Percentiles rank a stretch among this genome's conserved stretches.
phyloP scores from a whole-genome alignment of 2,113 vertebrate genomes.

The Larimichthys crocea region DNA sequence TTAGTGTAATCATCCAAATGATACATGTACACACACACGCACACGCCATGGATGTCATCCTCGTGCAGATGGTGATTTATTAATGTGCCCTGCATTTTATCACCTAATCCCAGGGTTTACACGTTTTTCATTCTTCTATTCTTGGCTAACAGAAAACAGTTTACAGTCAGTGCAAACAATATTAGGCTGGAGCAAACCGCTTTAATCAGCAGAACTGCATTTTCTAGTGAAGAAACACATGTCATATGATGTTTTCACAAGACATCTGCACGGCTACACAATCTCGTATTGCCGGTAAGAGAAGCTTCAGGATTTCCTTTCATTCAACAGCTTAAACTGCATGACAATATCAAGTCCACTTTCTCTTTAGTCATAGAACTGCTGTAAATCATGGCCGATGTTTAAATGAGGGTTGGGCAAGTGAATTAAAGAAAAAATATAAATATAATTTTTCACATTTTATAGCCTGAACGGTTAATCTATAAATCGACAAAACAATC shows the following conservation, averaged over 20 bases:
- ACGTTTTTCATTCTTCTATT: neutral
- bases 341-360: too few species aligned
- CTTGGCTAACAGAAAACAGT: neutral
- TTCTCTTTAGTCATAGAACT: neutral
- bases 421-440: neutral
- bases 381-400: neutral
- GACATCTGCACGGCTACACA: too few species aligned
- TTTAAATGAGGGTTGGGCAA: neutral
- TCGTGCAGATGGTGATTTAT: conserved; percentile 5
- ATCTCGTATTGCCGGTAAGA: too few species aligned
- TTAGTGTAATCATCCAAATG: conserved; percentile 49
- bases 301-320: too few species aligned
- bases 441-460: neutral
- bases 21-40: conserved; percentile 10
- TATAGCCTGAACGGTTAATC: neutral
- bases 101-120: neutral
- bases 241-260: too few species aligned
- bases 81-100: neutral
- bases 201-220: conserved; percentile 26
- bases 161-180: conserved; percentile 26
- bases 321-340: too few species aligned
- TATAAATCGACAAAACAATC: neutral
- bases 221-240: neutral
- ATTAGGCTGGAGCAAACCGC: conserved; percentile 24
- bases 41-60: neutral